Percentiles rank a stretch among this genome's conserved stretches.
These are phyloP conservation scores for Atta texana DNA, from an alignment of 1,140 invertebrate species.

Conservation along the genomic window DNA sequence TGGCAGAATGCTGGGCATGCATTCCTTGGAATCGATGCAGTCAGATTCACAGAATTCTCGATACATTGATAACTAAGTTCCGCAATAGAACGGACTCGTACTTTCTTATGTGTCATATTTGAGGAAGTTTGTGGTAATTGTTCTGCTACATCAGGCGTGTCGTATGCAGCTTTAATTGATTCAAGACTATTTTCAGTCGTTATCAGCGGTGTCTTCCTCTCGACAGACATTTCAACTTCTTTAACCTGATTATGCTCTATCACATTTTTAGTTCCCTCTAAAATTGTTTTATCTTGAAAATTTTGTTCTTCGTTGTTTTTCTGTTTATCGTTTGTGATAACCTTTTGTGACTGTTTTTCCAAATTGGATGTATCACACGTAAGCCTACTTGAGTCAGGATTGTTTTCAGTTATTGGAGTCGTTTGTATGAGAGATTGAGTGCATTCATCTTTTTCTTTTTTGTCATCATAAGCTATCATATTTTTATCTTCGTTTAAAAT, in stretches of 20 bases:
- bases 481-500: background rate
- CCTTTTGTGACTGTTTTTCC: background rate
- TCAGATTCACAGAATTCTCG: background rate
- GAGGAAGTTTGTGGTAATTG: background rate
- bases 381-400: background rate
- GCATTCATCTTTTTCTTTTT: background rate
- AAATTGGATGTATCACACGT: background rate
- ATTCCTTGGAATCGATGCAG: background rate
- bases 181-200: background rate
- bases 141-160: background rate
- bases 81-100: background rate
- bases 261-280: background rate
- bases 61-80: background rate
- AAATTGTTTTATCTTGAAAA: slow-evolving; percentile 1
- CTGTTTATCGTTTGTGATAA: background rate
- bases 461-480: background rate
- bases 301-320: background rate
- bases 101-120: background rate
- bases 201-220: background rate
- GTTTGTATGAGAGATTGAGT: background rate
- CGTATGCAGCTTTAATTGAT: background rate
- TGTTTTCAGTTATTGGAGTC: background rate
- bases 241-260: no score
- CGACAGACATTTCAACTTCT: background rate
- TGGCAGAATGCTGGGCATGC: background rate